These are phyloP conservation scores for Leptothorax acervorum DNA, from an alignment of 2,888 invertebrate genomes.

Conservation along the genomic window DNA sequence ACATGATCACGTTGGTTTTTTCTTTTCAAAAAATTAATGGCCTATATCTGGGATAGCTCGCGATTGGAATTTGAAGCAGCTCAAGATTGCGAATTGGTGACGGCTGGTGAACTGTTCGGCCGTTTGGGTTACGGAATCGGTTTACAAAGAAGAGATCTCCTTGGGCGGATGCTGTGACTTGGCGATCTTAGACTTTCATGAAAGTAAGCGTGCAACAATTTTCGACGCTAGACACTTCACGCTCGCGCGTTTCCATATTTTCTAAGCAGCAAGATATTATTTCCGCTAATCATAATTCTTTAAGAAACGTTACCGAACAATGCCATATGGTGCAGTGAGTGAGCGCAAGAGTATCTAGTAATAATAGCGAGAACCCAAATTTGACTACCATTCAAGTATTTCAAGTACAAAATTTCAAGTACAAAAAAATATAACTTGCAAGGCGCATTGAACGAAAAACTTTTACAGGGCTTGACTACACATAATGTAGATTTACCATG, in stretches of 20 bases:
- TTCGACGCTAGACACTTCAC: not conserved
- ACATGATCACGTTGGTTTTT: conserved; percentile 67
- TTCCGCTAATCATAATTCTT: not conserved
- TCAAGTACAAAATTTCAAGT: too few species aligned
- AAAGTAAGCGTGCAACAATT: conserved; percentile 89
- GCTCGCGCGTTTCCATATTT: not conserved
- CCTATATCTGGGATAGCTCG: conserved; percentile 99
- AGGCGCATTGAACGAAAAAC: too few species aligned
- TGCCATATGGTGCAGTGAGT: too few species aligned
- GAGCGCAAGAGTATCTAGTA: too few species aligned
- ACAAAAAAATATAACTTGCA: too few species aligned
- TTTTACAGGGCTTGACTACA: too few species aligned
- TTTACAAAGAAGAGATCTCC: conserved; percentile 96
- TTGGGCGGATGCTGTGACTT: conserved; percentile 98
- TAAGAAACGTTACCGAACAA: too few species aligned
- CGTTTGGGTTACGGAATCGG: conserved; percentile 99
- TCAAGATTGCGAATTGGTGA: conserved; percentile 98
- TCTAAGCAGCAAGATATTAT: not conserved
- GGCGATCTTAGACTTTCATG: conserved; percentile 98
- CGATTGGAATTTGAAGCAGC: conserved; percentile 99
- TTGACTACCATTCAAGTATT: too few species aligned
- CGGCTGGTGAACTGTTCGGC: conserved; percentile 98
- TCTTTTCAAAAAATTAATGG: conserved; percentile 93
- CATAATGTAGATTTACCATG: too few species aligned
- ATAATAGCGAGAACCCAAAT: too few species aligned